Evolutionary conservation across 1,140 invertebrate species (phyloP).

Genomic region (Calliphora vicina): DNA sequence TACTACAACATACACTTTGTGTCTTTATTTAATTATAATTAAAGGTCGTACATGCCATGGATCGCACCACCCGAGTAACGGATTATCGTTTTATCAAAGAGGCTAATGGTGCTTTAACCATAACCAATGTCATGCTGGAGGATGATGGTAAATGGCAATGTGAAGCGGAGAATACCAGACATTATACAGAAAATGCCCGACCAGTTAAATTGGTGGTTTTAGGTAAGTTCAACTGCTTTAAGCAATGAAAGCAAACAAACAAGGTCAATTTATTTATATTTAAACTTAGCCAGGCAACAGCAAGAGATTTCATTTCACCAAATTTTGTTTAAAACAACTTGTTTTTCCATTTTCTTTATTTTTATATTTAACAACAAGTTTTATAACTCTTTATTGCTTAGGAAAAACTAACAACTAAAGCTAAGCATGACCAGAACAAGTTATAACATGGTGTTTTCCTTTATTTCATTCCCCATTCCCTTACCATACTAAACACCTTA

Average conservation of each 20-base stretch:
- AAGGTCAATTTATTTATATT: not conserved
- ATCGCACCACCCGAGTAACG: constrained; percentile 65
- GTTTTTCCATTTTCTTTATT: not conserved
- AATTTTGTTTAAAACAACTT: not conserved
- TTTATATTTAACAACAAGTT: not conserved
- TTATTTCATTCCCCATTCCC: not conserved
- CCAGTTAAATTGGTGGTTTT: constrained; percentile 73
- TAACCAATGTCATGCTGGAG: constrained; percentile 73
- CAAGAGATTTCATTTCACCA: not conserved
- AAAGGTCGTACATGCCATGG: constrained; percentile 65
- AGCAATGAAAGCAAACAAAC: not conserved
- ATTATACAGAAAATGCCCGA: constrained; percentile 68
- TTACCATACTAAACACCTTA: not conserved
- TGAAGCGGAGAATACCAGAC: constrained; percentile 69
- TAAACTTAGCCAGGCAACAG: not conserved
- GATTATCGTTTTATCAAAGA: constrained; percentile 68
- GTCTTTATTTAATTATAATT: not conserved
- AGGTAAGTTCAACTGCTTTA: constrained; percentile 65
- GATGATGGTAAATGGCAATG: constrained; percentile 76
- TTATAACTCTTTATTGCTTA: not conserved
- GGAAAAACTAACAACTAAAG: not conserved
- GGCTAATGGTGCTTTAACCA: constrained; percentile 70
- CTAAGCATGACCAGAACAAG: not conserved
- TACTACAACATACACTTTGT: not conserved
- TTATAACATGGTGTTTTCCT: not conserved